Base-by-base conservation (phyloP, 2,888 invertebrate genomes). In the Blera fallax region DNA sequence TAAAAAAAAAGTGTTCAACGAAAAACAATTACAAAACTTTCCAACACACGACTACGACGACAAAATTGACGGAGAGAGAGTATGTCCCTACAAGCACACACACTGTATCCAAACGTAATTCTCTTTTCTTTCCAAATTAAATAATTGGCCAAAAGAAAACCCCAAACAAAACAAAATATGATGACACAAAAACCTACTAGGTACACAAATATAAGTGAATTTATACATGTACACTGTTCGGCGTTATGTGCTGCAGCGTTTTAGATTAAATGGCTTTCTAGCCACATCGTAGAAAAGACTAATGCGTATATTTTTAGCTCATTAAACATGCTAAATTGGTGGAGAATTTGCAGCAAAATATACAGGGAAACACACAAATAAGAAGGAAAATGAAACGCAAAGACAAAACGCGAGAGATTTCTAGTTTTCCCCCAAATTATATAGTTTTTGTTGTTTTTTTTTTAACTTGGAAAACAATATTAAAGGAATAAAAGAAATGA, bases 171-270 rank as follows among this genome's bases (percentile, higher is more conserved):
- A 74, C 65, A 72, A 83, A 83, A 69, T 73, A 78, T 73, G 73
- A 83, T 83, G 83, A 83, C 83, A 83, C 83, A 83, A 83, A 83
- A 83, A 83, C 83, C 83, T 83, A 83, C 78, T 83, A 78, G 72
- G 65, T 83, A 64, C 67, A 54, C 77, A 73, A 83, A 76, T n/a
- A 62, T 69, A 56, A 24, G 18, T 67, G 27, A 50, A 70, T 64
- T 52, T n/a, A 50, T 48, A 21, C 37, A 21, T 27, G n/a, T 52
- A 60, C 11, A 54, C 11, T 3, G n/a, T 18, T n/a, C 16, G 18
- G 10, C 40, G 14, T 14, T 34, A 3, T 3, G 16, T 56, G 72
- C 60, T 48, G 77, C 67, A 72, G 32, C 32, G 58, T 67, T 78
- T 73, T 54, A 69, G 43, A 73, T 78, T 69, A 78, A 78, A 78